Conservation (phyloP, 2,797 vertebrate genomes). For the Streptopelia turtur region DNA sequence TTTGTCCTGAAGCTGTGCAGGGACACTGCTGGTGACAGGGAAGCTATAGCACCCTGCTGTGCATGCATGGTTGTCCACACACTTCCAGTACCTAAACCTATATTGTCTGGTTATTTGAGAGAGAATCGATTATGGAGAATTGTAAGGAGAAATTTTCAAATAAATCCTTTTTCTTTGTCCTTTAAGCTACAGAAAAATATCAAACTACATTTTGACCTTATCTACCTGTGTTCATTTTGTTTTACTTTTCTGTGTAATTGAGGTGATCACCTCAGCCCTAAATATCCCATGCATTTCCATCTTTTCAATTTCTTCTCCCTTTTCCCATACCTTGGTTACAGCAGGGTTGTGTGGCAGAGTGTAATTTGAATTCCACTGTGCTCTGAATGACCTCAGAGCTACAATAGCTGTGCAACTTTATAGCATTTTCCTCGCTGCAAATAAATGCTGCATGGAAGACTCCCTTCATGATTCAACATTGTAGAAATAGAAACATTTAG, state of each 20-base stretch:
- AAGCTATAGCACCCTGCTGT: not conserved
- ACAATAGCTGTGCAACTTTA: not conserved
- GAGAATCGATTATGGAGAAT: not conserved
- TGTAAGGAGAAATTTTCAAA: not conserved
- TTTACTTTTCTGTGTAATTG: constrained; percentile 62
- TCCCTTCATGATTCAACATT: not conserved
- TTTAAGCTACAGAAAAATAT: constrained; percentile 18
- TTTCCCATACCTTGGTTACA: not conserved
- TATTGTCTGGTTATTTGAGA: not conserved
- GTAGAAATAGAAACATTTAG: not conserved
- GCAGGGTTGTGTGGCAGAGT: not conserved
- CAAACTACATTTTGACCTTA: constrained; percentile 37
- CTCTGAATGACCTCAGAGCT: not conserved
- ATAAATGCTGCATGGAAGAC: not conserved
- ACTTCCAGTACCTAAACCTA: not conserved
- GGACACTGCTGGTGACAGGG: not conserved
- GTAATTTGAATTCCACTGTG: constrained; percentile 42
- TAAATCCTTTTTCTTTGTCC: constrained; percentile 2
- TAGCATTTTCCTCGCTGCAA: constrained; percentile 5
- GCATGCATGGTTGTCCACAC: too few relatives aligned
- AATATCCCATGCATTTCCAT: constrained; percentile 42
- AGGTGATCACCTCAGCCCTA: constrained; percentile 52
- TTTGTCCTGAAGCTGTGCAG: not conserved
- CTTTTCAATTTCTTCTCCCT: constrained; percentile 48
- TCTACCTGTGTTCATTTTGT: not conserved